Percentiles rank a stretch among this genome's conserved stretches.
Conservation (phyloP, 2,888 invertebrate genomes). For the Amphiduros pacificus region DNA sequence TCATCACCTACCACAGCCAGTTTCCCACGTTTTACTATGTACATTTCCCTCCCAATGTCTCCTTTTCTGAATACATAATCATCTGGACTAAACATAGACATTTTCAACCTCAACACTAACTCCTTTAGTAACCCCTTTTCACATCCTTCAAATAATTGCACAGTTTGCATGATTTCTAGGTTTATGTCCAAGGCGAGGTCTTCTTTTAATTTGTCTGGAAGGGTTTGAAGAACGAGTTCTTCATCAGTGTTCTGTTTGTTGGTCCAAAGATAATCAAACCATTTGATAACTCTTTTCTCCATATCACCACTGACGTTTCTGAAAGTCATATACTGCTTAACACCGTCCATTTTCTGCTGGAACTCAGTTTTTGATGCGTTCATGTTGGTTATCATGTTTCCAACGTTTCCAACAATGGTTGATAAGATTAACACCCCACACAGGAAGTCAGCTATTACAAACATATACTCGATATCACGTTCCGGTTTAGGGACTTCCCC, state of each 20-base stretch:
- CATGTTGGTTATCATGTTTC: constrained; percentile 88
- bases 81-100: constrained; percentile 86
- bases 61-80: constrained; percentile 95
- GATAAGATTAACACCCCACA: constrained; percentile 95
- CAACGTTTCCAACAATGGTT: constrained; percentile 93
- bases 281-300: constrained; percentile 80
- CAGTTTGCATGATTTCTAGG: constrained; percentile 44
- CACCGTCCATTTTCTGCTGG: constrained; percentile 90
- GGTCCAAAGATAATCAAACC: constrained; percentile 70
- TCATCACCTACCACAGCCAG: constrained; percentile 49
- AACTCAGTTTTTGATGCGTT: constrained; percentile 92
- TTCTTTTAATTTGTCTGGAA: constrained; percentile 49
- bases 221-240: constrained; percentile 35
- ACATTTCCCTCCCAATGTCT: constrained; percentile 86
- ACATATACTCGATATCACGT: constrained; percentile 86
- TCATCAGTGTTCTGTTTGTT: constrained; percentile 47
- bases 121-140: constrained; percentile 64
- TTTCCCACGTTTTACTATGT: constrained; percentile 49
- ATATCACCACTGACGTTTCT: constrained; percentile 72
- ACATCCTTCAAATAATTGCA: constrained; percentile 50
- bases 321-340: constrained; percentile 94
- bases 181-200: constrained; percentile 52
- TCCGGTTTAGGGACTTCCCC: constrained; percentile 87
- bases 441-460: constrained; percentile 89
- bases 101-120: constrained; percentile 47